Percentiles rank a stretch among this genome's conserved stretches.
Conservation (phyloP, 2,797 vertebrate genomes). For the Novumbra hubbsi region DNA sequence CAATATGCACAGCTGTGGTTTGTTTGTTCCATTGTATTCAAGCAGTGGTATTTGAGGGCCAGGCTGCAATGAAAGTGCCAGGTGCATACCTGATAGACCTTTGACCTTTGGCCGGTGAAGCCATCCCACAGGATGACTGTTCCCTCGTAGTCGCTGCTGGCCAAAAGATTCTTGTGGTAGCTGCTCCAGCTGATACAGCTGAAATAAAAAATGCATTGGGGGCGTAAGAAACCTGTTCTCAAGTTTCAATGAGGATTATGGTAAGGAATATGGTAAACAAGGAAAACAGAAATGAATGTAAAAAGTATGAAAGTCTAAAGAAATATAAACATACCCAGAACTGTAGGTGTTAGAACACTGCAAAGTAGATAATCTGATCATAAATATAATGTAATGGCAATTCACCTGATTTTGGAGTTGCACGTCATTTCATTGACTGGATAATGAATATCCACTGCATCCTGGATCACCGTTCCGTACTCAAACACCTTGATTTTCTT, state of each 20-base stretch:
- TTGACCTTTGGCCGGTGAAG: conserved; percentile 96
- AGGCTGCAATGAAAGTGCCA: not conserved
- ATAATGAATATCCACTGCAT: conserved; percentile 99
- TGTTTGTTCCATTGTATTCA: not conserved
- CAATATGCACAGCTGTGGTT: not conserved
- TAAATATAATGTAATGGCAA: not conserved
- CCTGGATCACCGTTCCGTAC: conserved; percentile 97
- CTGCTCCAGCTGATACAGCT: conserved; percentile 99
- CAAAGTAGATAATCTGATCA: no score
- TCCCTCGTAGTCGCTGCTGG: conserved; percentile 99
- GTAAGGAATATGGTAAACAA: not conserved
- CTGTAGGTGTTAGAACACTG: not conserved
- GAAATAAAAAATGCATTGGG: conserved; percentile 28
- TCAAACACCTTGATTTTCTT: conserved; percentile 99
- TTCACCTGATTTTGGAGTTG: conserved; percentile 99
- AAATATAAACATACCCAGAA: not conserved
- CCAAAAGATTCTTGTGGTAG: conserved; percentile 98
- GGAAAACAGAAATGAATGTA: not conserved
- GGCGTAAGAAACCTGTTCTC: not conserved
- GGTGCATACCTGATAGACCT: conserved; percentile 92
- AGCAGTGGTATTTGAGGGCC: not conserved
- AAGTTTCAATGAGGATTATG: not conserved
- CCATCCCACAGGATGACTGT: conserved; percentile 99
- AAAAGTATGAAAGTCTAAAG: not conserved
- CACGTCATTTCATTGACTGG: conserved; percentile 99